phyloP scores from a whole-genome alignment of 2,113 vertebrate species.

The Peromyscus polionotus region DNA sequence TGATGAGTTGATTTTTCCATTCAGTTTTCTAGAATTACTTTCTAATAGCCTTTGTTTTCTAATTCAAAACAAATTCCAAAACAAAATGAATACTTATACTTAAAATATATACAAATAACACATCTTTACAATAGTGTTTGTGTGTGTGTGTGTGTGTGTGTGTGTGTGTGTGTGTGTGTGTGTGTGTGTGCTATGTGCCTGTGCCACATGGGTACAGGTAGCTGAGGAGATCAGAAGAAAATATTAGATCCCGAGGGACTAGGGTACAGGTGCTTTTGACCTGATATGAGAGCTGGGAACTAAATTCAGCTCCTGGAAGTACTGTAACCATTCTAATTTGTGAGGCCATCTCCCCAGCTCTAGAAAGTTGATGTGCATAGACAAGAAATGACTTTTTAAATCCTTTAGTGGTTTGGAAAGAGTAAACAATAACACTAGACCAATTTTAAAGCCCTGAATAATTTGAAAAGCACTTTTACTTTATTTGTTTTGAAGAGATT shows the following conservation, averaged over 20 bases:
- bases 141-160: neutral
- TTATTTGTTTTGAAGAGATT: slow-evolving; percentile 25
- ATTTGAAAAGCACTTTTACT: neutral
- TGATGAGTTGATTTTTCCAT: neutral
- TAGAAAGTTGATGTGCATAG: neutral
- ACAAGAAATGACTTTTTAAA: neutral
- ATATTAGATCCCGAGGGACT: no score
- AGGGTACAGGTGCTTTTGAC: neutral
- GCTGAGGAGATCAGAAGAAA: neutral
- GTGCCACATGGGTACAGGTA: neutral
- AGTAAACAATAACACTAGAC: neutral
- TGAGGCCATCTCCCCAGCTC: no score
- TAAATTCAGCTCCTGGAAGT: neutral
- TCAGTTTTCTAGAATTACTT: neutral
- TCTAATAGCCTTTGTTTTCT: neutral
- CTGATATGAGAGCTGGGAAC: neutral
- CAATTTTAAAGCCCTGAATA: neutral
- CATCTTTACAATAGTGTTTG: neutral
- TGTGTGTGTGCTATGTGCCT: neutral
- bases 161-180: neutral
- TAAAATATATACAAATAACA: neutral
- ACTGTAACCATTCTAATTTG: neutral
- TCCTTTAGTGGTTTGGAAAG: neutral
- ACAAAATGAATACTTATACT: neutral
- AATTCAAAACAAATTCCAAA: neutral